Conservation (phyloP, 2,797 vertebrate genomes). For the Coreius guichenoti region DNA sequence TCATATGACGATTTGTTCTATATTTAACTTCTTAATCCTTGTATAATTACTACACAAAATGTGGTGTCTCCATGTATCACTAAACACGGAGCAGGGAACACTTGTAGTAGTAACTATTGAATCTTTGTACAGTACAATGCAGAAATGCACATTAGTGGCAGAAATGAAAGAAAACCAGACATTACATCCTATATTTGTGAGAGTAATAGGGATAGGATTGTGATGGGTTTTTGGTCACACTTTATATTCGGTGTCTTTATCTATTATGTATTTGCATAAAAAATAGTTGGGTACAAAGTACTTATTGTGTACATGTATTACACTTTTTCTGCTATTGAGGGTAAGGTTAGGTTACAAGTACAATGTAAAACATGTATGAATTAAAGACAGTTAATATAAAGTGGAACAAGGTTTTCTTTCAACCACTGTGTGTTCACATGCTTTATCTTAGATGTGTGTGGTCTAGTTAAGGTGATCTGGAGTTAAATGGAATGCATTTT, state of each 20-base stretch:
- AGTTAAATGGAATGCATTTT: background rate
- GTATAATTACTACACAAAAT: background rate
- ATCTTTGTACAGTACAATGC: background rate
- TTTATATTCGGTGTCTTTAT: no score
- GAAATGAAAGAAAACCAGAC: background rate
- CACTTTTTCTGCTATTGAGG: no score
- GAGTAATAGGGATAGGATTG: background rate
- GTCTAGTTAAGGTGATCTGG: conserved; percentile 14
- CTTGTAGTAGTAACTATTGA: background rate
- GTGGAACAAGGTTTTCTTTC: background rate
- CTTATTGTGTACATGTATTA: no score
- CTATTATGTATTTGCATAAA: no score
- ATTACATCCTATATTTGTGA: background rate
- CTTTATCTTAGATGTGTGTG: conserved; percentile 11
- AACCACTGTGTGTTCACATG: background rate
- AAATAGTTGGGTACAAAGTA: no score
- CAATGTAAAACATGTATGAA: background rate
- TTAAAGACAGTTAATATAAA: no score
- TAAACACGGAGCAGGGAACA: background rate
- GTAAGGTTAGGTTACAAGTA: background rate
- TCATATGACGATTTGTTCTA: background rate
- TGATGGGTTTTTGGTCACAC: no score
- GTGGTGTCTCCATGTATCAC: background rate
- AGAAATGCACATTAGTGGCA: background rate
- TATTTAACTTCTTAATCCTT: background rate